Evolutionary conservation across 1,140 invertebrate species (phyloP).

Genomic region (Dreissena rostriformis): DNA sequence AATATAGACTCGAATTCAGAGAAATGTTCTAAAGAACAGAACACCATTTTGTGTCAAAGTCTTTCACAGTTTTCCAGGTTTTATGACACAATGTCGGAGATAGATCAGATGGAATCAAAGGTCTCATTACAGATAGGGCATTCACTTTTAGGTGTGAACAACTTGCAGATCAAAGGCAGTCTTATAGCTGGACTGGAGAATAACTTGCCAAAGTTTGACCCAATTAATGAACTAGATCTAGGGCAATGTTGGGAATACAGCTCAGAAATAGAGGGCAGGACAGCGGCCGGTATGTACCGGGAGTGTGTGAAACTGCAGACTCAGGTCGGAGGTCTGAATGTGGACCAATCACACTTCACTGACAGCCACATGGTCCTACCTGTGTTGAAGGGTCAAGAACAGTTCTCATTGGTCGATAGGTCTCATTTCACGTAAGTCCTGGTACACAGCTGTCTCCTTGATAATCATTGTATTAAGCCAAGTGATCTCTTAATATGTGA

Average conservation of each 20-base stretch:
- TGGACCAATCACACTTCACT: neutral
- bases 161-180: neutral
- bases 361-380: conserved; percentile 19
- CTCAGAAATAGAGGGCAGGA: conserved; percentile 36
- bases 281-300: conserved; percentile 12
- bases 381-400: conserved; percentile 21
- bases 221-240: conserved; percentile 5
- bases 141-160: neutral
- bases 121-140: conserved; percentile 3
- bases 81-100: conserved; percentile 59
- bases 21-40: conserved; percentile 23
- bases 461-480: too few species aligned
- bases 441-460: too few species aligned
- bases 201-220: neutral
- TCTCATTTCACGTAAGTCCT: conserved; percentile 6
- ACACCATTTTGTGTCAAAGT: conserved; percentile 42
- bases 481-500: too few species aligned
- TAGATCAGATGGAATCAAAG: conserved; percentile 44
- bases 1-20: neutral
- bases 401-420: conserved; percentile 24
- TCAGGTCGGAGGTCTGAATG: neutral
- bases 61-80: conserved; percentile 55
- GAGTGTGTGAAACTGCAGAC: neutral
- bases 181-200: conserved; percentile 26
- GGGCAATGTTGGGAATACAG: conserved; percentile 6